Evolutionary conservation across 2,888 invertebrate species (phyloP).

Genomic region (Melieria omissa): DNA sequence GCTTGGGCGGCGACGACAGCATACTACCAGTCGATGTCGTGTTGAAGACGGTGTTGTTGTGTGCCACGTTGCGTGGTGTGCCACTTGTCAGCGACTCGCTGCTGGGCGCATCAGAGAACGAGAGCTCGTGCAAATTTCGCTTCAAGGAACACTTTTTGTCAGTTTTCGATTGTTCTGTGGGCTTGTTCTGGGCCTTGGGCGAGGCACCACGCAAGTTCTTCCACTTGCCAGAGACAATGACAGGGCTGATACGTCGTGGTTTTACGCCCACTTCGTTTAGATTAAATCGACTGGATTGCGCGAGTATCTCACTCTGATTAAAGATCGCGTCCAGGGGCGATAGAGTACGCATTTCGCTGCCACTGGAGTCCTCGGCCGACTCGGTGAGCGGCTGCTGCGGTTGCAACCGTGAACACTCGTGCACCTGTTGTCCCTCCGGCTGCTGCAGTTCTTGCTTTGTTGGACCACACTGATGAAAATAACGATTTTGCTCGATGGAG

Average conservation of each 20-base stretch:
- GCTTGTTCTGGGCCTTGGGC: conserved; percentile 8
- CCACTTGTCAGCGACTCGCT: conserved; percentile 47
- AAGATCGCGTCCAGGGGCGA: conserved; percentile 58
- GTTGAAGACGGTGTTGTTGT: neutral
- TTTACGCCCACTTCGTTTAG: conserved; percentile 60
- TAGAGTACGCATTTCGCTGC: conserved; percentile 53
- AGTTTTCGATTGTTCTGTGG: neutral
- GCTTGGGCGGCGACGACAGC: conserved; percentile 63
- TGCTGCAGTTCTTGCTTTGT: conserved; percentile 38
- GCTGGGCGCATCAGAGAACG: conserved; percentile 51
- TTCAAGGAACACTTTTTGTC: conserved; percentile 40
- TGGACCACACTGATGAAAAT: conserved; percentile 51
- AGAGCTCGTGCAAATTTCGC: conserved; percentile 54
- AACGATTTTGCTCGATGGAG: conserved; percentile 66
- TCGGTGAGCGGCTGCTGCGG: conserved; percentile 9
- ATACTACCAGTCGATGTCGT: neutral
- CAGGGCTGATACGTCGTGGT: conserved; percentile 46
- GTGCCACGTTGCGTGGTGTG: conserved; percentile 6
- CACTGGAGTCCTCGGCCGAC: conserved; percentile 39
- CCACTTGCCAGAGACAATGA: conserved; percentile 23
- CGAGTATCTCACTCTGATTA: conserved; percentile 65
- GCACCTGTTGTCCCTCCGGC: conserved; percentile 10
- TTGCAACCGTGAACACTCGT: neutral
- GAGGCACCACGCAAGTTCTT: conserved; percentile 18
- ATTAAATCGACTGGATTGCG: conserved; percentile 66